phyloP scores from a whole-genome alignment of 2,888 invertebrate genomes.

The Ischnura elegans region DNA sequence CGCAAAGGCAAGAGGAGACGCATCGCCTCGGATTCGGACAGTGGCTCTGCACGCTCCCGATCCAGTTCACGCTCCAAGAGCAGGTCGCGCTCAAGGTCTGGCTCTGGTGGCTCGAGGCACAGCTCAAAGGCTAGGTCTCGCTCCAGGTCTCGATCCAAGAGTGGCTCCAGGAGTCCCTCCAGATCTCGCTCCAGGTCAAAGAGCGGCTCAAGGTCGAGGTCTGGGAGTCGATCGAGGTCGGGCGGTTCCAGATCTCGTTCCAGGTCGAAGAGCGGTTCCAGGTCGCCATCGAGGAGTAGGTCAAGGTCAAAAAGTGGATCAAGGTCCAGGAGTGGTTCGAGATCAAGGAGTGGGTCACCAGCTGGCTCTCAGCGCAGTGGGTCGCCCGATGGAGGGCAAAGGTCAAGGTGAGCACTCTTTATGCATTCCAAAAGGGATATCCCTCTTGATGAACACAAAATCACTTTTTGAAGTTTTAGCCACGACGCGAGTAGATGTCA shows the following conservation, averaged over 20 bases:
- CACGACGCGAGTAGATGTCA: not conserved
- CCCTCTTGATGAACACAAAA: not conserved
- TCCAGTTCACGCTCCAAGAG: slow-evolving; percentile 73
- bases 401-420: slow-evolving; percentile 8
- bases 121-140: slow-evolving; percentile 72
- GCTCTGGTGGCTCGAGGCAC: slow-evolving; percentile 72
- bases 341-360: slow-evolving; percentile 73
- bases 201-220: slow-evolving; percentile 76
- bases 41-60: slow-evolving; percentile 71
- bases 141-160: slow-evolving; percentile 77
- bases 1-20: slow-evolving; percentile 70
- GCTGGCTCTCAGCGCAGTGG: slow-evolving; percentile 45
- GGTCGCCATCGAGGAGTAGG: slow-evolving; percentile 71
- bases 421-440: not conserved
- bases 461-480: too few relatives aligned
- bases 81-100: slow-evolving; percentile 74
- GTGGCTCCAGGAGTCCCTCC: slow-evolving; percentile 75
- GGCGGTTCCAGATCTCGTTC: slow-evolving; percentile 77
- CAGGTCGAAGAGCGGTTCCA: slow-evolving; percentile 72
- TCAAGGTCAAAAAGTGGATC: slow-evolving; percentile 76
- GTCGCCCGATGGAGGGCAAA: slow-evolving; percentile 25
- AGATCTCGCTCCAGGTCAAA: slow-evolving; percentile 74
- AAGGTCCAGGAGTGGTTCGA: slow-evolving; percentile 73
- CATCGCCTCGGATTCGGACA: slow-evolving; percentile 70
- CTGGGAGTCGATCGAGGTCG: slow-evolving; percentile 78